Evolutionary conservation across 2,113 vertebrate species (phyloP), one percentile per base, ranked within the genome.

Genomic region (Charadrius vociferus): DNA sequence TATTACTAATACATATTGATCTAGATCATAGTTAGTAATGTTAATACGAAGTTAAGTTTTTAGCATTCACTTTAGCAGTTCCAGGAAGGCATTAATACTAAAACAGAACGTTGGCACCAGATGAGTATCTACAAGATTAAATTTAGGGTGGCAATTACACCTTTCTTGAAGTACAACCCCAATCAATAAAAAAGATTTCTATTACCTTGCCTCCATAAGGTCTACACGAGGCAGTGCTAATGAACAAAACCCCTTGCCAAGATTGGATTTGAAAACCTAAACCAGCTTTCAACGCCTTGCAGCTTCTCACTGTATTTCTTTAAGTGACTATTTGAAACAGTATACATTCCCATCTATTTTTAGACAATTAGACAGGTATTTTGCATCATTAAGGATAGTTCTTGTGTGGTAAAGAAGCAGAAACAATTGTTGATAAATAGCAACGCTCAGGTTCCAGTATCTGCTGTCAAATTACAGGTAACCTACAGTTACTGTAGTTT

Each of bases 121-220:
- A 83, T 74, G 61, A 92, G 63, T 93, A 93, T 73, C 90, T 94
- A 82, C 77, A 72, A 95, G 84, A 96, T 97, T 96, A 94, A 96
- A 97, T 96, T 96, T 93, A 97, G 85, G 68, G 86, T 81, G 81
- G 89, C 87, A 97, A 97, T 98, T 98, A 92, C 2, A 16, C 71
- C 53, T 96, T 91, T 97, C 73, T 94, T 89, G 75, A 92, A 96
- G 89, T 91, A 92, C 82, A 65, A 63, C 14, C 73, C 68, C 41
- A 95, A 95, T 96, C 97, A 94, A 96, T 97, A 95, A 96, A 94
- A 92, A 89, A 91, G 86, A 97, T 96, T 96, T 95, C 95, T 95
- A 97, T 88, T 97, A 66, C 87, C 52, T 86, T 96, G 81, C 87
- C 73, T 96, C 87, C 58, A 66, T 92, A 88, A 95, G 56, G 73